Conservation (phyloP, 2,113 vertebrate genomes). For the Recurvirostra avosetta region DNA sequence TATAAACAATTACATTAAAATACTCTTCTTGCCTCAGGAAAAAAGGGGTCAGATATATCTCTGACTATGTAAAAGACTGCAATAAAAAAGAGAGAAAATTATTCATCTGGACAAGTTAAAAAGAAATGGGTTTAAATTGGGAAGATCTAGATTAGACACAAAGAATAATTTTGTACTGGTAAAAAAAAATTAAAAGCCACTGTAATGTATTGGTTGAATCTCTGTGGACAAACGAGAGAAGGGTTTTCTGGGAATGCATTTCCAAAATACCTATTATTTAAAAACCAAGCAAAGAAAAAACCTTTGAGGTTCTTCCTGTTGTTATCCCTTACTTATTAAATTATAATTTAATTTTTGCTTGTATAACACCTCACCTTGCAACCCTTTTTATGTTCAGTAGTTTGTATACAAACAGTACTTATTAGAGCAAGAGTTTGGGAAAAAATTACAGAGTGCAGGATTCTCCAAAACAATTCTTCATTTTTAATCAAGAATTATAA, state of each 20-base stretch:
- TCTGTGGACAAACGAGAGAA: not conserved
- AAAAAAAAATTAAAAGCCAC: not conserved
- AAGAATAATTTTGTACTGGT: not conserved
- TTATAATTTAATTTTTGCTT: not conserved
- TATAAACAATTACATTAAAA: not conserved
- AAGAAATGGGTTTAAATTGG: not conserved
- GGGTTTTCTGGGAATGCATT: not conserved
- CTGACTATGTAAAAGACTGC: not conserved
- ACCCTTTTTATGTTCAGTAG: not conserved
- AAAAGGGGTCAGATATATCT: not conserved
- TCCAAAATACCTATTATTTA: not conserved
- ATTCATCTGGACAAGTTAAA: not conserved
- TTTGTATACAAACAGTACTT: not conserved
- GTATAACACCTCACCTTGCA: not conserved
- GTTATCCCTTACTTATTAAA: not conserved
- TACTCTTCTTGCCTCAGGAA: not conserved
- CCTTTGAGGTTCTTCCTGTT: not conserved
- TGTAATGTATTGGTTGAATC: not conserved
- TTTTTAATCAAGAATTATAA: not conserved
- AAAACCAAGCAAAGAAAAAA: not conserved
- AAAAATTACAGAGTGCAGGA: not conserved
- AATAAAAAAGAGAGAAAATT: not conserved
- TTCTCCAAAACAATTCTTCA: not conserved
- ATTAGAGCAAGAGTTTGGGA: not conserved
- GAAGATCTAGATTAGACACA: not conserved